Evolutionary conservation across 2,113 vertebrate genomes (phyloP), one percentile per base, ranked within the genome.

Genomic region (Laticauda laticaudata): DNA sequence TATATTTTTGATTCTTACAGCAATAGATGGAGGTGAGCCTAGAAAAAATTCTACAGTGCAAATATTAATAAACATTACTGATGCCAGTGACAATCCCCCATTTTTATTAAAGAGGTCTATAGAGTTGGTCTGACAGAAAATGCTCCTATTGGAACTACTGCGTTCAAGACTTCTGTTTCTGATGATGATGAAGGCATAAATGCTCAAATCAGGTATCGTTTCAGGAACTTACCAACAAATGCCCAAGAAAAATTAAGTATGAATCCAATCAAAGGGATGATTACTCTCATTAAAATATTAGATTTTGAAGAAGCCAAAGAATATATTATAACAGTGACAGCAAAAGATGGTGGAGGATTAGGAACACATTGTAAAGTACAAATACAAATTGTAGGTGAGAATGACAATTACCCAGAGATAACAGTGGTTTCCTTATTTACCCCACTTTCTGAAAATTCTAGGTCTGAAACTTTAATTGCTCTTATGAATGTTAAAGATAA

Each of bases 391-490:
- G 51, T 96, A 8, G 98, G 98, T 92, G 91, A 97, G 8, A 98
- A 98, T 96, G 98, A 98, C 91, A 98, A 98, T 86, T 8, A 95
- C 2, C 98, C 97, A 14, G 94, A 94, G 34, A 93, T 97, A 24
- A 95, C 92, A 2, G 75, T 97, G 1, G 97, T 94, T 59, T 97
- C 97, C 55, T 93, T 96, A 5, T 97, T 94, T 14, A 94, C 92
- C 53, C 90, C 91, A 61, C 86, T 97, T 9, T 90, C 95, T 10
- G 95, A 97, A 48, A 95, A 96, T 86, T 94, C 95, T 0, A n/a
- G 88, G 18, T 53, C 91, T 89, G 96, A 95, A 2, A 97, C 97
- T 5, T 89, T 96, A 1, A 92, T 97, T 57, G 95, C 96, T 3
- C 88, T 97, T 75, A 91, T 97, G 54, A 95, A 95, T 48, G 93